phyloP scores from a whole-genome alignment of 2,113 vertebrate species.

The Nycticebus coucang region DNA sequence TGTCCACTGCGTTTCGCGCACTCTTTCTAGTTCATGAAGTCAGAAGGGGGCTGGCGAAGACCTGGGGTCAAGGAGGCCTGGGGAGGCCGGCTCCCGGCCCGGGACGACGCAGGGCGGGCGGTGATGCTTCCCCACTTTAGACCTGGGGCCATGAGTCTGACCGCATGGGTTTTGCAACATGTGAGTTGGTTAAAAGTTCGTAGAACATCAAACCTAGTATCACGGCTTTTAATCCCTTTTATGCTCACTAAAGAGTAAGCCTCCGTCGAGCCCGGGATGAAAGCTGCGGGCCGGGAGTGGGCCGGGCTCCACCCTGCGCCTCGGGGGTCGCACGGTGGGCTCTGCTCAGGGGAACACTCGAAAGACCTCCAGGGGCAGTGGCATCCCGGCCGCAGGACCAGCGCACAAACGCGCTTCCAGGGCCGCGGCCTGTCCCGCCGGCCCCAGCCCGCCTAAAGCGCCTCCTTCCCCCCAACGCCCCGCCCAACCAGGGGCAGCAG shows the following conservation, averaged over 20 bases:
- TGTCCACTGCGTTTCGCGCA: fast-evolving
- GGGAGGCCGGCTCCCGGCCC: too few relatives aligned
- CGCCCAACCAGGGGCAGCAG: background rate
- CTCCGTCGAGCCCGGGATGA: background rate
- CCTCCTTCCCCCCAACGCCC: background rate
- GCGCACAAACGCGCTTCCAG: background rate
- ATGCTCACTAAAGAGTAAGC: background rate
- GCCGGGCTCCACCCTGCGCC: background rate
- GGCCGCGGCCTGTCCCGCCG: background rate
- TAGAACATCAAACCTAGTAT: background rate
- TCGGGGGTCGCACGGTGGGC: background rate
- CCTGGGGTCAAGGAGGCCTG: background rate
- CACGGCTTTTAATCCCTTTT: background rate
- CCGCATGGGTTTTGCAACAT: background rate
- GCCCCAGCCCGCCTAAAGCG: background rate
- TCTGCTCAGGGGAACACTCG: background rate
- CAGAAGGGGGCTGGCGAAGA: background rate
- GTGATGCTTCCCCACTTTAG: too few relatives aligned
- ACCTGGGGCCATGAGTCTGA: background rate
- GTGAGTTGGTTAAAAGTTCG: background rate
- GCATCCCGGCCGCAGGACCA: background rate
- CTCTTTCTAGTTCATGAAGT: background rate
- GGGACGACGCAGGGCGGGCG: background rate
- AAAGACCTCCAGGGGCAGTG: background rate
- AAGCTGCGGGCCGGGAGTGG: background rate